phyloP scores from a whole-genome alignment of 1,140 invertebrate genomes.

The Macrobrachium nipponense region DNA sequence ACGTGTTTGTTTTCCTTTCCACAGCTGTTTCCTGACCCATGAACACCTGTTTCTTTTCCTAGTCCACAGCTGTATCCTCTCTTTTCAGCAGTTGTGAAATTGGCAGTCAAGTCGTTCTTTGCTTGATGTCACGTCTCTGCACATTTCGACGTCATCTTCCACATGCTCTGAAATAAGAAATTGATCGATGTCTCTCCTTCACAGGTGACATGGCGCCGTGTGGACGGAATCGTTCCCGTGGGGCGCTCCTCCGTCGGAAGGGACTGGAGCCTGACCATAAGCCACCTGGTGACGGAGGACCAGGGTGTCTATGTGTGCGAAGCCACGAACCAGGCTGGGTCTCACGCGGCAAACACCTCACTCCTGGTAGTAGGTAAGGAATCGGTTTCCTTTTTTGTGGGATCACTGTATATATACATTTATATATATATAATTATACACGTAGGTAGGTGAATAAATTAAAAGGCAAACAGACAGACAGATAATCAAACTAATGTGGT shows the following conservation, averaged over 20 bases:
- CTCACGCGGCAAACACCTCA: conserved; percentile 79
- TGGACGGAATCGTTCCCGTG: conserved; percentile 85
- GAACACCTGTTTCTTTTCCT: too few relatives aligned
- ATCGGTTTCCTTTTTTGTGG: neutral
- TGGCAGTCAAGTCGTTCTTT: too few relatives aligned
- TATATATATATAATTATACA: neutral
- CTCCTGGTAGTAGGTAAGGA: conserved; percentile 81
- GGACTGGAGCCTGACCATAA: conserved; percentile 73
- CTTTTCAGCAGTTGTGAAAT: too few relatives aligned
- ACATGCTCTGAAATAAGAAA: neutral
- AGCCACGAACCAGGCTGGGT: conserved; percentile 82
- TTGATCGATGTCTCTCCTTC: neutral
- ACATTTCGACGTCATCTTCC: too few relatives aligned
- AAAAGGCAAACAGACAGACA: too few relatives aligned
- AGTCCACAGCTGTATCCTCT: too few relatives aligned
- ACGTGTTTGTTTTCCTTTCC: too few relatives aligned
- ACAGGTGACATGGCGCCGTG: conserved; percentile 79
- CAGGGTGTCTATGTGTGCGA: conserved; percentile 87
- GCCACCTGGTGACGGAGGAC: conserved; percentile 79
- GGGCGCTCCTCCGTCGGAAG: conserved; percentile 80
- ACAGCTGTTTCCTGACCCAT: too few relatives aligned
- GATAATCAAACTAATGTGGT: too few relatives aligned
- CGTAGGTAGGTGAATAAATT: neutral
- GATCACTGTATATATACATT: neutral
- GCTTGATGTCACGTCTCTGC: too few relatives aligned